Base-by-base conservation (phyloP, 2,888 invertebrate species). In the Dryocosmus kuriphilus region DNA sequence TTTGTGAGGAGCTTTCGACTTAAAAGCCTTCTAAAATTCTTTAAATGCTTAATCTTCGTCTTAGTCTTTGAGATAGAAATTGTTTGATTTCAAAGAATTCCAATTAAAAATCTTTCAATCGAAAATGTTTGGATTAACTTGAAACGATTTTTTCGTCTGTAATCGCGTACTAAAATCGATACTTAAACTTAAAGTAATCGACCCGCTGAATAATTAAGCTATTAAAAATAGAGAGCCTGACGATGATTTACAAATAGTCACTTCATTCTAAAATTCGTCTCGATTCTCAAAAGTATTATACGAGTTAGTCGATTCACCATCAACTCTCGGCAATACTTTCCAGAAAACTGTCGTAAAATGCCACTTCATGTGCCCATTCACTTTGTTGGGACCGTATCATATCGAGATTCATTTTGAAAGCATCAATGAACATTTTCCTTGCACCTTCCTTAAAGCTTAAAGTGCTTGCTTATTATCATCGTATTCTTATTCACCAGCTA, bases 341-440 rank as follows among this genome's bases (percentile, higher is more conserved):
- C 30, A 7, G 41, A 71, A 46, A 71, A 71, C 46, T 51, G 67
- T 46, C 51, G 67, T 71, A 30, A 71, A 71, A 71, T 71, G 46
- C 27, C 27, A 71, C 46, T 46, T 24, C 16, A 8, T 19, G 46
- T 16, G 1, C 24, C 46, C 67, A 71, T 71, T 71, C 51, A 71
- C 46, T 46, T 46, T 71, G 46, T 30, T 51, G 67, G 46, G 27
- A 57, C 57, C 14, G 16, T 24, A 27, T 24, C 16, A 57, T 57
- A 27, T 24, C 24, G 5, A 8, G 24, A 14, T 11, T 57, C 57
- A 16, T 57, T 57, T 57, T 51, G 41, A 71, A 38, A 65, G 19
- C 30, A 71, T 71, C 27, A 71, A 71, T 71, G 71, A 71, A 41
- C 30, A 46, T 51, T 65, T 65, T 65, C 35, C 9, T 27, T 51